Evolutionary conservation across 37 sponge, comb jelly and placozoan genomes (phyloP).

Genomic region (Lycopodina hypogea): DNA sequence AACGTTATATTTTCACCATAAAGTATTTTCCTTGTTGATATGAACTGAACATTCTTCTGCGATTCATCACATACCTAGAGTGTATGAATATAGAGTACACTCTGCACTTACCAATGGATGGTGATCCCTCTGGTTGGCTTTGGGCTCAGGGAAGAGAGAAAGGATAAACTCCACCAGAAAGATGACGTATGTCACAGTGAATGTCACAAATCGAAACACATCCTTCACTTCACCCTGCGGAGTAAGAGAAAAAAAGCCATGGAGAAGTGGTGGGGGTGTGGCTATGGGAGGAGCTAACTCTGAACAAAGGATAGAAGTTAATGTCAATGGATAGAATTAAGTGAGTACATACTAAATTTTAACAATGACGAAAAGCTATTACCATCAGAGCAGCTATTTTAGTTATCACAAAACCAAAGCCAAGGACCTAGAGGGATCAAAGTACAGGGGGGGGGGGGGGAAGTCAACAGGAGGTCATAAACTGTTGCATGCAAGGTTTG

Average conservation of each 20-base stretch:
- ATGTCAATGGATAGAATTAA: too few relatives aligned
- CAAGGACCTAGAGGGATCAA: too few relatives aligned
- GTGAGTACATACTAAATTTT: too few relatives aligned
- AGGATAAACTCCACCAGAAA: conserved; percentile 64
- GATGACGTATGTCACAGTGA: conserved; percentile 24
- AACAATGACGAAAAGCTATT: too few relatives aligned
- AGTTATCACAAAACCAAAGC: too few relatives aligned
- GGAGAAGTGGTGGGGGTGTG: neutral
- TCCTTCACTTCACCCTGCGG: conserved; percentile 31
- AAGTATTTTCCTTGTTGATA: too few relatives aligned
- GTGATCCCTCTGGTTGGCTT: neutral
- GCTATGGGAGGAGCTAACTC: neutral
- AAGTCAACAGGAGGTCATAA: neutral
- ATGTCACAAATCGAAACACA: conserved; percentile 46
- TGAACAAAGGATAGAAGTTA: too few relatives aligned
- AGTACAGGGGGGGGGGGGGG: neutral
- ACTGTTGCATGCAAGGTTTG: neutral
- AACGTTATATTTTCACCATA: too few relatives aligned
- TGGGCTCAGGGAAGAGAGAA: conserved; percentile 57
- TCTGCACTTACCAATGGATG: neutral
- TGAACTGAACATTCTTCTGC: too few relatives aligned
- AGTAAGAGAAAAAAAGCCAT: neutral
- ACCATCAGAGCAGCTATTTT: too few relatives aligned
- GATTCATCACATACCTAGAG: too few relatives aligned
- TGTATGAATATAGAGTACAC: too few relatives aligned